Evolutionary conservation across 37 sponge, comb jelly and placozoan genomes (phyloP).

Genomic region (Haliclona indistincta): DNA sequence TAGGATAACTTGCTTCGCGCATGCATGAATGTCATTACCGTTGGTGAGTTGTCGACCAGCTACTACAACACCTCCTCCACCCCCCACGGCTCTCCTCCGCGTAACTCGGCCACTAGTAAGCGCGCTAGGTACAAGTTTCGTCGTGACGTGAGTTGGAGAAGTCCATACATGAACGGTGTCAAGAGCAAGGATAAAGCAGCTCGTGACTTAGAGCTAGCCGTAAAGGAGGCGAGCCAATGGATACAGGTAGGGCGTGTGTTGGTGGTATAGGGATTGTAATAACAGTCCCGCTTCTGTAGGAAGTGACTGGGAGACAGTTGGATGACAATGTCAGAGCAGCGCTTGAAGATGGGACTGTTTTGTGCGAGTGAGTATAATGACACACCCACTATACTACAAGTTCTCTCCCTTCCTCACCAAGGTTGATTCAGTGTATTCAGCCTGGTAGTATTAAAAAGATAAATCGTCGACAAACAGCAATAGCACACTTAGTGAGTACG

Average conservation of each 20-base stretch:
- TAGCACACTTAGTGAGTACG: slow-evolving; percentile 67
- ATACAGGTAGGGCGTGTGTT: slow-evolving; percentile 52
- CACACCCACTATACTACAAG: not conserved
- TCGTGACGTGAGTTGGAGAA: not conserved
- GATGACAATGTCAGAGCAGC: slow-evolving; percentile 59
- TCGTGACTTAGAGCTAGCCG: slow-evolving; percentile 29
- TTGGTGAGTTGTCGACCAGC: no score
- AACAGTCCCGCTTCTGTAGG: slow-evolving; percentile 39
- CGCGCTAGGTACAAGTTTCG: not conserved
- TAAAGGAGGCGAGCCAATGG: slow-evolving; percentile 59
- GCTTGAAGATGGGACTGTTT: slow-evolving; percentile 74
- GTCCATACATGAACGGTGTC: not conserved
- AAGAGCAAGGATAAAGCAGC: slow-evolving; percentile 10
- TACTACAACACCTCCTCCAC: no score
- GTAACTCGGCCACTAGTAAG: no score
- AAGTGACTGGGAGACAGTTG: slow-evolving; percentile 63
- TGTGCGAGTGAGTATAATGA: slow-evolving; percentile 87
- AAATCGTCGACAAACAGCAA: slow-evolving; percentile 48
- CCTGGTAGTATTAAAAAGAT: slow-evolving; percentile 74
- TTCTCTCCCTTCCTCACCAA: slow-evolving; percentile 2
- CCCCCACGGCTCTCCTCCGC: no score
- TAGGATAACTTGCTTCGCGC: no score
- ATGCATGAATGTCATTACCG: no score
- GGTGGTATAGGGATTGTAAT: not conserved
- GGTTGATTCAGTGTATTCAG: slow-evolving; percentile 66